Percentiles rank a stretch among this genome's conserved stretches.
phyloP scores from a whole-genome alignment of 2,797 vertebrate species.

The Monodelphis domestica region DNA sequence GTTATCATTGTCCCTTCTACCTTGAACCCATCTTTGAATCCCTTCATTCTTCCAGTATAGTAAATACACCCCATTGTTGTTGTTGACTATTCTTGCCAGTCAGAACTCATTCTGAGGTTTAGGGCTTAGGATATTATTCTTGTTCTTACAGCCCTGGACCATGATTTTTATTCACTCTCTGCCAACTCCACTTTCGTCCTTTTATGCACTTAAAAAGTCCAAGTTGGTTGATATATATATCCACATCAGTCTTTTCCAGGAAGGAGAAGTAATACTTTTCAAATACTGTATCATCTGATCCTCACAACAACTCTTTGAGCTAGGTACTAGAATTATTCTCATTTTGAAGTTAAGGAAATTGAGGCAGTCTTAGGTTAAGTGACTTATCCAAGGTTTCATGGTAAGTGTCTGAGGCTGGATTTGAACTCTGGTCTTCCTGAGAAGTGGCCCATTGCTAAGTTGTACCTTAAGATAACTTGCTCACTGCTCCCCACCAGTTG shows the following conservation, averaged over 20 bases:
- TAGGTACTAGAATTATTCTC: not conserved
- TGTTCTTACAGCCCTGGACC: not conserved
- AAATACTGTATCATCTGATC: not conserved
- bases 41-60: not conserved
- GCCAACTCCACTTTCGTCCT: not conserved
- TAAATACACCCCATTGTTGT: not conserved
- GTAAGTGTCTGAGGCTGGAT: not conserved
- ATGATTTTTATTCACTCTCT: not conserved
- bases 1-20: not conserved
- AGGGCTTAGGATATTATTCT: not conserved
- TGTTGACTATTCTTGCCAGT: not conserved
- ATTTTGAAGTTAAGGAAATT: not conserved
- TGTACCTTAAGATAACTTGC: not conserved
- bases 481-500: not conserved
- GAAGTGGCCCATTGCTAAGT: not conserved
- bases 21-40: not conserved
- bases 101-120: not conserved
- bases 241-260: not conserved
- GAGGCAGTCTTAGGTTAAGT: not conserved
- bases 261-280: not conserved
- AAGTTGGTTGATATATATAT: not conserved
- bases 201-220: not conserved
- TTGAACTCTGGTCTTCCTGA: not conserved
- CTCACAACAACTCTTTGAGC: not conserved
- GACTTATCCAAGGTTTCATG: not conserved